These are phyloP conservation scores for Lepus oiostolus DNA, from an alignment of 2,797 vertebrate species.

Conservation along the genomic window DNA sequence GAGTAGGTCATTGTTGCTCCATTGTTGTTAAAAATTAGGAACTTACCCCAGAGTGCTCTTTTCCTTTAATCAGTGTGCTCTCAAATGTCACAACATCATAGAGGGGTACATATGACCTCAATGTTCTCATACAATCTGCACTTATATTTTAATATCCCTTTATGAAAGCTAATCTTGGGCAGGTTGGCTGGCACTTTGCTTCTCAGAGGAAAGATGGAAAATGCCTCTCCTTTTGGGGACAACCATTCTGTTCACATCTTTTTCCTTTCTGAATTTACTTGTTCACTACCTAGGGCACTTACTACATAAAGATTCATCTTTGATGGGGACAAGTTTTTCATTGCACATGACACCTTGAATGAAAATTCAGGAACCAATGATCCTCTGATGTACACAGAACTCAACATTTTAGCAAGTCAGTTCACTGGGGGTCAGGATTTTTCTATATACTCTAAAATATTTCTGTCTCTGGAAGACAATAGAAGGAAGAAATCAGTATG, in stretches of 20 bases:
- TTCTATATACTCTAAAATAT: conserved; percentile 76
- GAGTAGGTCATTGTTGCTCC: background rate
- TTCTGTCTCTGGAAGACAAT: conserved; percentile 80
- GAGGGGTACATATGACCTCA: conserved; percentile 62
- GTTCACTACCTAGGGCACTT: conserved; percentile 62
- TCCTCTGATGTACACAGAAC: conserved; percentile 76
- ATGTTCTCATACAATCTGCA: conserved; percentile 38
- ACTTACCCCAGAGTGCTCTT: background rate
- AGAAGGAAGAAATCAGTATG: conserved; percentile 79
- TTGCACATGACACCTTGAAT: conserved; percentile 79
- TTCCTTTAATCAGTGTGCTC: conserved; percentile 26
- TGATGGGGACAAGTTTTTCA: conserved; percentile 71
- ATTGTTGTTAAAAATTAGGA: background rate
- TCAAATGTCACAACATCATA: background rate
- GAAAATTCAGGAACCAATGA: conserved; percentile 79
- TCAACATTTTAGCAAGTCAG: conserved; percentile 81
- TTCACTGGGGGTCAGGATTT: conserved; percentile 61
- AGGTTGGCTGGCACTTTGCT: conserved; percentile 38
- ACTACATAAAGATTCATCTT: conserved; percentile 73
- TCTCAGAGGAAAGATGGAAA: background rate
- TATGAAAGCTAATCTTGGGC: conserved; percentile 54
- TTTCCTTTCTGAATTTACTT: conserved; percentile 23
- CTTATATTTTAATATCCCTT: conserved; percentile 57
- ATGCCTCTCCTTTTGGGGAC: background rate
- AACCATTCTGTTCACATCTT: conserved; percentile 35